Conservation (phyloP, 1,140 invertebrate genomes). For the Drosophila subobscura region DNA sequence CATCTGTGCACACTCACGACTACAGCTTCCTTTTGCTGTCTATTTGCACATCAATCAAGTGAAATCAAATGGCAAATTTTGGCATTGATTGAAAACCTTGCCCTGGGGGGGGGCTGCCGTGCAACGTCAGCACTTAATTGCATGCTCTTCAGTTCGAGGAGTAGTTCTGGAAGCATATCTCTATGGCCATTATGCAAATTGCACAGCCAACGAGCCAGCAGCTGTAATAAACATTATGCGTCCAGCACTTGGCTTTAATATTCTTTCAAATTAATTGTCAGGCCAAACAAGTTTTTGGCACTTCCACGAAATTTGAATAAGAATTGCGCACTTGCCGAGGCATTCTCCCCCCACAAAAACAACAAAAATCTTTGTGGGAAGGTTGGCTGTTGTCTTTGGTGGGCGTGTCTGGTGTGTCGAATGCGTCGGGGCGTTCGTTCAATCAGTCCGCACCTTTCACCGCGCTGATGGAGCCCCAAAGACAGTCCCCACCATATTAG, state of each 20-base stretch:
- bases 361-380: no score
- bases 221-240: constrained; percentile 66
- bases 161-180: background rate
- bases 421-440: background rate
- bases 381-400: no score
- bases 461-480: constrained; percentile 48
- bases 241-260: constrained; percentile 39
- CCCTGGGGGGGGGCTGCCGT: constrained; percentile 31
- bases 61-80: constrained; percentile 68
- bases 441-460: constrained; percentile 56
- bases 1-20: background rate
- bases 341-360: constrained; percentile 30
- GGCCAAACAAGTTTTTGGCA: constrained; percentile 57
- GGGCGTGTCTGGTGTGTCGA: constrained; percentile 1
- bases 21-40: constrained; percentile 26
- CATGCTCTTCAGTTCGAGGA: constrained; percentile 52
- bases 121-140: constrained; percentile 69
- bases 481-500: constrained; percentile 50
- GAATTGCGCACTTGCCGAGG: constrained; percentile 58
- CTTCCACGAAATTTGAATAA: constrained; percentile 40
- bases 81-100: constrained; percentile 73
- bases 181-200: constrained; percentile 67
- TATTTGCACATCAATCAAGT: constrained; percentile 79
- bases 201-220: constrained; percentile 61
- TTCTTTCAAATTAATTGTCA: constrained; percentile 74